Evolutionary conservation across 2,888 invertebrate genomes (phyloP).

Genomic region (Agapetus fuscipes): DNA sequence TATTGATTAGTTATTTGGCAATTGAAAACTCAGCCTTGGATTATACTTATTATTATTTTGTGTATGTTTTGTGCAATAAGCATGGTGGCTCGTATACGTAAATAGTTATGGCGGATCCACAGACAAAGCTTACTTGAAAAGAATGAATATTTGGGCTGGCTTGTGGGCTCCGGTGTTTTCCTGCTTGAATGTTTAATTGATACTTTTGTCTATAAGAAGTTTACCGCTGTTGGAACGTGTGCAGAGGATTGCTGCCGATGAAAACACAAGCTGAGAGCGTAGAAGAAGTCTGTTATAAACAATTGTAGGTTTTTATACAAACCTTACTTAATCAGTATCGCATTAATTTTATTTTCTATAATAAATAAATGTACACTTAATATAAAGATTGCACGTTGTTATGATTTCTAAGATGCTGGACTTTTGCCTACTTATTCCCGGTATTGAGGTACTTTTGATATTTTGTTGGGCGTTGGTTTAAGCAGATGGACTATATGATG

Average conservation of each 20-base stretch:
- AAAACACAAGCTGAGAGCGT: background rate
- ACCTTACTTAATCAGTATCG: constrained; percentile 17
- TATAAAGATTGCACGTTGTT: constrained; percentile 19
- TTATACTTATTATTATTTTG: no score
- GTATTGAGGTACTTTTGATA: constrained; percentile 21
- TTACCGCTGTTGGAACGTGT: constrained; percentile 5
- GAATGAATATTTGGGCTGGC: no score
- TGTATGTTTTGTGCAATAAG: no score
- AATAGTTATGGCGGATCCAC: no score
- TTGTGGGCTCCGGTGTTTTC: no score
- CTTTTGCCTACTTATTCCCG: no score
- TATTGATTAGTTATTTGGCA: no score
- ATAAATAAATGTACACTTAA: constrained; percentile 16
- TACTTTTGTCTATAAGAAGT: constrained; percentile 8
- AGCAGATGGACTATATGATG: constrained; percentile 18
- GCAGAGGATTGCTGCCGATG: background rate
- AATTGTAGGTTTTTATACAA: constrained; percentile 21
- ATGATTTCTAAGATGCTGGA: no score
- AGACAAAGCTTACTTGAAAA: no score
- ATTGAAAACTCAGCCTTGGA: no score
- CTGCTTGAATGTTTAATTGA: constrained; percentile 11
- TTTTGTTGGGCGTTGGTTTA: constrained; percentile 18
- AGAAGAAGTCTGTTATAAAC: constrained; percentile 7
- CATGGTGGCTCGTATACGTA: no score
- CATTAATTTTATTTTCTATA: constrained; percentile 15